These are phyloP conservation scores for Didymodactylos carnosus DNA, from an alignment of 2,888 invertebrate genomes.

Conservation along the genomic window DNA sequence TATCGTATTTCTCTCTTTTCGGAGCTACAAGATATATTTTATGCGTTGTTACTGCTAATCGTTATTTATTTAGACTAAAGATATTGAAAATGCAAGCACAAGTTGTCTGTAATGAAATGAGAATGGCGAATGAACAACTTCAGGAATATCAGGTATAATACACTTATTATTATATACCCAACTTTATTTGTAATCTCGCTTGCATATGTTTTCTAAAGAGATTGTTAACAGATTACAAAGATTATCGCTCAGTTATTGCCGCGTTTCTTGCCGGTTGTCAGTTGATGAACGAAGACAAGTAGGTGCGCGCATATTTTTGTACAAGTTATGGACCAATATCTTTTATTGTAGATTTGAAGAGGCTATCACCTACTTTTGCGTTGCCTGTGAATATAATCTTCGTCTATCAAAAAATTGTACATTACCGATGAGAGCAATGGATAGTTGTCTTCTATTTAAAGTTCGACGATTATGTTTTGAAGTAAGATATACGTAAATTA, in stretches of 20 bases:
- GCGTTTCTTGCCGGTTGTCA: conserved; percentile 4
- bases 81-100: conserved; percentile 5
- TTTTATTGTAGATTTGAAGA: conserved; percentile 6
- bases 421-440: neutral
- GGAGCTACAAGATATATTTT: too few species aligned
- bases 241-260: conserved; percentile 9
- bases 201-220: neutral
- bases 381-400: conserved; percentile 11
- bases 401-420: neutral
- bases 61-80: neutral
- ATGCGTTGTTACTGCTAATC: too few species aligned
- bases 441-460: neutral
- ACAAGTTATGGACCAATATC: neutral
- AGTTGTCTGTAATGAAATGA: neutral
- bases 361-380: conserved; percentile 7
- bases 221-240: conserved; percentile 3
- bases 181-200: neutral
- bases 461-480: neutral
- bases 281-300: neutral
- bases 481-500: neutral
- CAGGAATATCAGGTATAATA: neutral
- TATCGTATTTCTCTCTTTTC: too few species aligned
- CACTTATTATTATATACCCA: too few species aligned
- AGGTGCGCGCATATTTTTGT: neutral
- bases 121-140: neutral